Evolutionary conservation across 2,797 vertebrate species (phyloP), one percentile per base, ranked within the genome.

Genomic region (Lepilemur ruficaudatus): DNA sequence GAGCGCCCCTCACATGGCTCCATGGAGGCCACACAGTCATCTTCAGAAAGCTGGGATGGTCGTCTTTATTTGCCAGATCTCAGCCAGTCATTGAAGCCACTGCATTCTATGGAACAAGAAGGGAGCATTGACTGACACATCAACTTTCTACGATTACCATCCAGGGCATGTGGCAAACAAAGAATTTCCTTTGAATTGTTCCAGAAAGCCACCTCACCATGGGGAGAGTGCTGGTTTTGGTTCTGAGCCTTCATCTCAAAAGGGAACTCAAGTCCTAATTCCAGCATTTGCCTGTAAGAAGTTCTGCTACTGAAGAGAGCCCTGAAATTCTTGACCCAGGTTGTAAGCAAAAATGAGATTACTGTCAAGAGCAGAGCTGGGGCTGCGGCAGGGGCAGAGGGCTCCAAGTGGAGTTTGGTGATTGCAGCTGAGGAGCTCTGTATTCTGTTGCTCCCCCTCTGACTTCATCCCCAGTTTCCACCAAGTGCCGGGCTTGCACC

Each of bases 201-300:
- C 55, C 72, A 41, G 38, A 90, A 94, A 91, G 28, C 32, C 43
- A 5, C 35, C 75, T 89, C 22, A 32, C 28, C 79, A 50, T 18
- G 28, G 43, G 30, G 57, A 87, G 15, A n/a, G 22, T 32, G 11
- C 18, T 1, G 13, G 46, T 8, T 65, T 86, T n/a, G 79, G 38
- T 52, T 35, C 70, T 61, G 32, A 90, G 28, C 12, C 63, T 96
- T 91, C 82, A 59, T 86, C 65, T 81, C 70, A 84, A 65, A 85
- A 80, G 46, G 4, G 92, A 82, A 93, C 14, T 32, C 65, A 91
- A 61, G 28, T 75, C 10, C 23, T 87, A 79, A 69, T 70, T 76
- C 57, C 17, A 85, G 57, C 14, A 43, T 89, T 67, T 72, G 85
- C 30, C 70, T 48, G 46, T 32, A 57, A 85, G 88, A 83, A 87